Evolutionary conservation across 2,888 invertebrate genomes (phyloP).

Genomic region (Lasioglossum pauxillum): DNA sequence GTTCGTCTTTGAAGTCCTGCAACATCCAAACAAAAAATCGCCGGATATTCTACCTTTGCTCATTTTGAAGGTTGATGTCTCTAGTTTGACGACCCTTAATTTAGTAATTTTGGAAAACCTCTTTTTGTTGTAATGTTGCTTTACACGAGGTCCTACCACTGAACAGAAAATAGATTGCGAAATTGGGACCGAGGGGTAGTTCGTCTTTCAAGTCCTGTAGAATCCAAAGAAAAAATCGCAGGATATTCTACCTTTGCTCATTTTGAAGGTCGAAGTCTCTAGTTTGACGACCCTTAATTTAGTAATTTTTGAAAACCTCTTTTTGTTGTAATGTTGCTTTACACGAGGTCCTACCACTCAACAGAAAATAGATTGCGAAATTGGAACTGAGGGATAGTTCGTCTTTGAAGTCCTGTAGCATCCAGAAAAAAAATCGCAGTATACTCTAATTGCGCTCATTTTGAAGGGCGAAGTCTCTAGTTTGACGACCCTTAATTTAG

Average conservation of each 20-base stretch:
- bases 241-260: fast-evolving
- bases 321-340: too few species aligned
- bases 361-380: too few species aligned
- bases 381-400: too few species aligned
- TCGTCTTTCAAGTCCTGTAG: too few species aligned
- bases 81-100: background rate
- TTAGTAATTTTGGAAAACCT: background rate
- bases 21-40: background rate
- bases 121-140: too few species aligned
- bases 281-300: background rate
- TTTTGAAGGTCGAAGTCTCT: background rate
- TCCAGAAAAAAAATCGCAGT: too few species aligned
- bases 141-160: background rate
- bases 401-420: too few species aligned
- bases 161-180: too few species aligned
- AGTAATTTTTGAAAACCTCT: background rate
- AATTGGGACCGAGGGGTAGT: too few species aligned
- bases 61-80: background rate
- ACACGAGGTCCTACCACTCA: background rate
- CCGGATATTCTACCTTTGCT: fast-evolving
- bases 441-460: fast-evolving
- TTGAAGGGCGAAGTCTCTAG: background rate
- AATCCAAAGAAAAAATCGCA: too few species aligned
- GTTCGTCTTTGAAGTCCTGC: too few species aligned
- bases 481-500: background rate